phyloP scores from a whole-genome alignment of 2,888 invertebrate genomes.

The Caenorhabditis wallacei region DNA sequence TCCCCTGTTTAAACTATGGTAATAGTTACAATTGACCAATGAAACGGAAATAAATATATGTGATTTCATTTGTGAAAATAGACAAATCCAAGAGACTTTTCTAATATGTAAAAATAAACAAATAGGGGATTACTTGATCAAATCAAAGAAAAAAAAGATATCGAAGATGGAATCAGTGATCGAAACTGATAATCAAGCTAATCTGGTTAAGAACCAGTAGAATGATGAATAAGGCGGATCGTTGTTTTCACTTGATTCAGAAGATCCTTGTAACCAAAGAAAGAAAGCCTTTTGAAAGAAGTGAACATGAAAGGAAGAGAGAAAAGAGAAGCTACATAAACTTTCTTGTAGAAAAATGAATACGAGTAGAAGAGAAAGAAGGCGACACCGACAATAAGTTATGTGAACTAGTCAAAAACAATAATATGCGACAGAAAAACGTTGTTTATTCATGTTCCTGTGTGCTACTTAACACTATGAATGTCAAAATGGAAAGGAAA shows the following conservation, averaged over 20 bases:
- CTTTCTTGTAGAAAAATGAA: slow-evolving; percentile 23
- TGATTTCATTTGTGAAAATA: too few relatives aligned
- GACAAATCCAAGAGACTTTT: too few relatives aligned
- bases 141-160: background rate
- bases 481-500: background rate
- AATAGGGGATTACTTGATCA: background rate
- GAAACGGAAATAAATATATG: too few relatives aligned
- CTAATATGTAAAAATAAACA: too few relatives aligned
- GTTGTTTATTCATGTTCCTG: background rate
- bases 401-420: slow-evolving; percentile 46
- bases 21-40: too few relatives aligned
- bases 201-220: slow-evolving; percentile 60
- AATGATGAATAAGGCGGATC: slow-evolving; percentile 18
- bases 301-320: slow-evolving; percentile 22
- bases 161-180: slow-evolving; percentile 27
- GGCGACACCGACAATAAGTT: slow-evolving; percentile 45
- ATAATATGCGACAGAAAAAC: slow-evolving; percentile 3
- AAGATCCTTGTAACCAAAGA: background rate
- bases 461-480: background rate
- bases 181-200: slow-evolving; percentile 40
- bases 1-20: too few relatives aligned
- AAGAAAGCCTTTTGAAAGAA: background rate
- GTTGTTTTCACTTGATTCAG: slow-evolving; percentile 14
- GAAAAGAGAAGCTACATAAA: slow-evolving; percentile 12
- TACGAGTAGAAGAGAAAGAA: slow-evolving; percentile 19